Percentiles rank a stretch among this genome's conserved stretches.
These are phyloP conservation scores for Helicolenus hilgendorfi DNA, from an alignment of 2,797 vertebrate genomes.

Conservation along the genomic window DNA sequence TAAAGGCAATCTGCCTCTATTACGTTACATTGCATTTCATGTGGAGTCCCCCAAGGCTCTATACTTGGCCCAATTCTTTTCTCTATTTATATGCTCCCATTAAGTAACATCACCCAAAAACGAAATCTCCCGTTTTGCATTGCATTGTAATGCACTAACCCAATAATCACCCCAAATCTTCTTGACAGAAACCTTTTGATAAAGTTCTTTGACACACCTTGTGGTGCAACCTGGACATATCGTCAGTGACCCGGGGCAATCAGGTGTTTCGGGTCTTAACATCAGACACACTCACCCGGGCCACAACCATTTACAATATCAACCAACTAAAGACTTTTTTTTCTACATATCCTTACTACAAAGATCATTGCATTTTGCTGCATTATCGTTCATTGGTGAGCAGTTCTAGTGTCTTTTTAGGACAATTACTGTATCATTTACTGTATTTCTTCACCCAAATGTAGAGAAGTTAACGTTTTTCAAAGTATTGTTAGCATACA, in stretches of 20 bases:
- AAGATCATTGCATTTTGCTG: too few species aligned
- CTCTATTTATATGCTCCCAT: not conserved
- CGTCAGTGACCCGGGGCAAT: too few species aligned
- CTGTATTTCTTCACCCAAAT: not conserved
- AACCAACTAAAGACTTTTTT: not conserved
- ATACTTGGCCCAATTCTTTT: not conserved
- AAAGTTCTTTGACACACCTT: too few species aligned
- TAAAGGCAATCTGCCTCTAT: not conserved
- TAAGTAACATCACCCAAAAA: not conserved
- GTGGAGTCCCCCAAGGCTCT: not conserved
- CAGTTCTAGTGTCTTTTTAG: not conserved
- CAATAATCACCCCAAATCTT: not conserved
- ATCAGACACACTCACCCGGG: too few species aligned
- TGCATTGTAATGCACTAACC: not conserved
- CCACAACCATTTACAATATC: not conserved
- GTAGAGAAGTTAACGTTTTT: not conserved
- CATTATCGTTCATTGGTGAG: not conserved
- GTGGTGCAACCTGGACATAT: too few species aligned
- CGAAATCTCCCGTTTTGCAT: not conserved
- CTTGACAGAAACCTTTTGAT: not conserved
- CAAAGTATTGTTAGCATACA: not conserved
- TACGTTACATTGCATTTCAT: too few species aligned
- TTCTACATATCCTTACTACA: not conserved
- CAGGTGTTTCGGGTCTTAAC: too few species aligned
- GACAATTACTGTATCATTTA: not conserved